Conservation (phyloP, 2,888 invertebrate species). For the Andrena marginata region DNA sequence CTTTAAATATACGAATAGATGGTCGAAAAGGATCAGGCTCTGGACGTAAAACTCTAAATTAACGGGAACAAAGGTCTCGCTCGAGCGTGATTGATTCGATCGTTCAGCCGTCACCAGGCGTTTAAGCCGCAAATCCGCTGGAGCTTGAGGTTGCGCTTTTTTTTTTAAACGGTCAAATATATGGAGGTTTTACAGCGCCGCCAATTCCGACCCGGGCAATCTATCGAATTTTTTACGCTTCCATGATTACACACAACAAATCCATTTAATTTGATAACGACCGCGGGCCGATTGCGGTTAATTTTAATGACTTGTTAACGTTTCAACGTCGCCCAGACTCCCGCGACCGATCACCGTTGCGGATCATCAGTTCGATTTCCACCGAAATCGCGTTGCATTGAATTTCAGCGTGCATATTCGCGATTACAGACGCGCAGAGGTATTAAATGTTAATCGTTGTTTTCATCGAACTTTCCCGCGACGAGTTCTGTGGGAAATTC, state of each 20-base stretch:
- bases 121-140: slow-evolving; percentile 64
- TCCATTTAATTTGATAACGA: slow-evolving; percentile 54
- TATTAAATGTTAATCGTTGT: neutral
- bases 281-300: slow-evolving; percentile 18
- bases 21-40: slow-evolving; percentile 45
- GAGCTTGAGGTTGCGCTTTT: slow-evolving; percentile 56
- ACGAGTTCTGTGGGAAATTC: too few species aligned
- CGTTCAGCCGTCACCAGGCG: slow-evolving; percentile 64
- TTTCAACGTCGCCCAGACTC: neutral
- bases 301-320: slow-evolving; percentile 37
- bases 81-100: slow-evolving; percentile 72
- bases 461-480: too few species aligned
- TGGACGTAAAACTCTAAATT: slow-evolving; percentile 62
- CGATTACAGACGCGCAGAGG: neutral
- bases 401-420: neutral
- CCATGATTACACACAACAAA: slow-evolving; percentile 41
- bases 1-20: slow-evolving; percentile 45
- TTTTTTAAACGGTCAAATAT: slow-evolving; percentile 52
- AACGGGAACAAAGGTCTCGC: slow-evolving; percentile 62
- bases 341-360: neutral
- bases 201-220: slow-evolving; percentile 29
- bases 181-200: slow-evolving; percentile 53
- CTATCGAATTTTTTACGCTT: slow-evolving; percentile 49
- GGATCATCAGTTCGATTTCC: neutral
- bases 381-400: neutral